Evolutionary conservation across 2,888 invertebrate species (phyloP), one percentile per base, ranked within the genome.

Genomic region (Apoderus coryli): DNA sequence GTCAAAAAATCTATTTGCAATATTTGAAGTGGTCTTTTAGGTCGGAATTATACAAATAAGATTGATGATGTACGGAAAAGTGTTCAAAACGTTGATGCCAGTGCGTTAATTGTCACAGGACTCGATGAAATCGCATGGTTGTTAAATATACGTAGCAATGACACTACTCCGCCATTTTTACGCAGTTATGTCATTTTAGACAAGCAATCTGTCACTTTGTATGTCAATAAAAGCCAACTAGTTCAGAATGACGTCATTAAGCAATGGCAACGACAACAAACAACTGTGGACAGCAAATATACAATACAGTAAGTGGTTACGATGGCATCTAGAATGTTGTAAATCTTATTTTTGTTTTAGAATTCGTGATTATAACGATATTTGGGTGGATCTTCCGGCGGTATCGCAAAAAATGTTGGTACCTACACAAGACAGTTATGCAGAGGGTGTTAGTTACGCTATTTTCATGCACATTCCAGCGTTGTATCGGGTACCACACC

Each of bases 71-170:
- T 85, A 2, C 67, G 86, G 7, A 53, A 59, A 3, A 69, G 72
- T 38, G 62, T 90, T 46, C 56, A 59, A 12, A 56, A 63, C 3
- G 54, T 64, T 10, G 65, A 65, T 0, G 76, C 72, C 1, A 77
- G 81, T 43, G 82, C 82, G 1, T 73, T 88, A 63, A 68, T 90
- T 14, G 65, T 92, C 9, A 85, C 88, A 0, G 78, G 85, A 0
- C 57, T 90, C 31, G 86, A 89, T 45, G 89, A 90, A 56, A 73
- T 81, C 25, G 84, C 88, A 0, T 90, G 89, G 79, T 57, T 90
- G 16, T 63, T 89, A 16, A 92, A 92, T 54, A 70, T 92, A 10
- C 67, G 90, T n/a, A 89, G 86, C 0, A 63, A 70, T 33, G 90
- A 92, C 59, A 65, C 85, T 38, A 77, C 78, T 52, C 80, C 78